These are phyloP conservation scores for Maccullochella peelii DNA, from an alignment of 2,113 vertebrate species.

Conservation along the genomic window DNA sequence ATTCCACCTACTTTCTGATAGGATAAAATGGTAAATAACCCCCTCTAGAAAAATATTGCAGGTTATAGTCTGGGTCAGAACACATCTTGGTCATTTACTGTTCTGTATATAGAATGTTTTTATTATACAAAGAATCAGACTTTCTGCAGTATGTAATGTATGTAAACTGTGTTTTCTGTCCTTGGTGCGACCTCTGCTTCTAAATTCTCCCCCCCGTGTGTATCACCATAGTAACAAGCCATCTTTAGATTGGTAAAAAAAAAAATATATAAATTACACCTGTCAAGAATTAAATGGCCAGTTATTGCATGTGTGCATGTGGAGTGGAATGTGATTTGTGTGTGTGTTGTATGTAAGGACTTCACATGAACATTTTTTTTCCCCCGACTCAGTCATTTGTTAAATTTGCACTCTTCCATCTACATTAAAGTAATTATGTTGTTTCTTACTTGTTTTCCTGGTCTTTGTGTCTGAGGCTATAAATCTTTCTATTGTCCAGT, in stretches of 20 bases:
- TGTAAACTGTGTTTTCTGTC: slow-evolving; percentile 13
- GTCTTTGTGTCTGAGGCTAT: slow-evolving; percentile 30
- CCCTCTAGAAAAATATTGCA: slow-evolving; percentile 21
- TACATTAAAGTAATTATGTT: slow-evolving; percentile 46
- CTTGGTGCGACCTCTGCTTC: not conserved
- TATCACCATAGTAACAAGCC: slow-evolving; percentile 61
- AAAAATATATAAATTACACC: slow-evolving; percentile 32
- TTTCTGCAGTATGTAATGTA: not conserved
- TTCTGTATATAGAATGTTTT: not conserved
- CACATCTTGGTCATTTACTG: slow-evolving; percentile 4
- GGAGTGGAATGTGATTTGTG: slow-evolving; percentile 9
- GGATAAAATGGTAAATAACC: slow-evolving; percentile 16
- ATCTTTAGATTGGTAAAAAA: slow-evolving; percentile 26
- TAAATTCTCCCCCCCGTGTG: slow-evolving; percentile 14
- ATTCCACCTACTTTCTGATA: slow-evolving; percentile 47
- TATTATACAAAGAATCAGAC: not conserved
- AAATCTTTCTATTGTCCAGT: slow-evolving; percentile 41
- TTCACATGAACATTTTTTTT: not conserved
- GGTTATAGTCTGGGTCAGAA: slow-evolving; percentile 22
- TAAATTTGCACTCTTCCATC: slow-evolving; percentile 30
- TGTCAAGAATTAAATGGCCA: slow-evolving; percentile 44
- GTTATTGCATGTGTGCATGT: slow-evolving; percentile 22
- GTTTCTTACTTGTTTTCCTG: slow-evolving; percentile 40
- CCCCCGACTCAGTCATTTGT: slow-evolving; percentile 1
- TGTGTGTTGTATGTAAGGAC: slow-evolving; percentile 30